Evolutionary conservation across 2,888 invertebrate genomes (phyloP).

Genomic region (Fragum whitleyi): DNA sequence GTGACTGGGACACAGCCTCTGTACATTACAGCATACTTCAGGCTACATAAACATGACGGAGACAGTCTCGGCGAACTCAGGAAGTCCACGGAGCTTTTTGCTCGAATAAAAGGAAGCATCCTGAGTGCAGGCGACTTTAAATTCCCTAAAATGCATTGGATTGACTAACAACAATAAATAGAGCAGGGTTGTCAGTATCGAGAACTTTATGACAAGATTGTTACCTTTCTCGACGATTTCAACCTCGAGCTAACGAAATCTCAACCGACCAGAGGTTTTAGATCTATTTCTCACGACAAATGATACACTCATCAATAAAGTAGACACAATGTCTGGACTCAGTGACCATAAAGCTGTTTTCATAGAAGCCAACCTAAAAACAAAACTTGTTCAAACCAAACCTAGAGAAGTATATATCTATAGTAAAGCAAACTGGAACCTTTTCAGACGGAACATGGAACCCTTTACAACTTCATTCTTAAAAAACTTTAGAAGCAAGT

Average conservation of each 20-base stretch:
- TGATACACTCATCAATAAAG: too few relatives aligned
- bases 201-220: too few relatives aligned
- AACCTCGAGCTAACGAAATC: constrained; percentile 25
- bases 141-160: too few relatives aligned
- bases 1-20: not conserved
- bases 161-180: too few relatives aligned
- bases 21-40: constrained; percentile 8
- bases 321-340: constrained; percentile 12
- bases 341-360: constrained; percentile 29
- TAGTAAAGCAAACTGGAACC: not conserved
- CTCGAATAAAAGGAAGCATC: constrained; percentile 3
- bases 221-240: constrained; percentile 27
- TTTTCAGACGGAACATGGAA: not conserved
- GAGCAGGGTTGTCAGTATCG: too few relatives aligned
- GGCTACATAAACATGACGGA: constrained; percentile 16
- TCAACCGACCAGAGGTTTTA: constrained; percentile 22
- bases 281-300: too few relatives aligned
- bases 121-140: constrained; percentile 28
- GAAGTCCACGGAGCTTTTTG: constrained; percentile 7
- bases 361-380: not conserved
- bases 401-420: not conserved
- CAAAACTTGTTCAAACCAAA: not conserved
- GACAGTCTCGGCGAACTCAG: constrained; percentile 14
- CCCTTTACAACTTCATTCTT: not conserved
- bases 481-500: not conserved